Conservation (phyloP, 2,888 invertebrate species). For the Ectobius pallidus region DNA sequence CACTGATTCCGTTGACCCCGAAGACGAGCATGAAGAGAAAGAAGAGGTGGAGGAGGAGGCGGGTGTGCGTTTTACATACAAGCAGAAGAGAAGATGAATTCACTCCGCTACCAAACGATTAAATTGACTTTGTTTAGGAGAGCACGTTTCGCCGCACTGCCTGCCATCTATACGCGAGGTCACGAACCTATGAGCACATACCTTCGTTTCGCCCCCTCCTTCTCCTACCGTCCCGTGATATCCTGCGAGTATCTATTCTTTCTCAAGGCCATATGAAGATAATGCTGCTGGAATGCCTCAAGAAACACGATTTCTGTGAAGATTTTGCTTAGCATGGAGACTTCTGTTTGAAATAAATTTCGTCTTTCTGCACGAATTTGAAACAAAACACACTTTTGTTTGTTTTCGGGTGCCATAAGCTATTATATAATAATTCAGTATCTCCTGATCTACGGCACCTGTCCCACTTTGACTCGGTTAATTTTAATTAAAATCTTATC, state of each 20-base stretch:
- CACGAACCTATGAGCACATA: slow-evolving; percentile 5
- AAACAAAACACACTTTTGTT: no score
- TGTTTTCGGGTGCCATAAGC: no score
- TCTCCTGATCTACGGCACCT: no score
- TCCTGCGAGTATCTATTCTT: not conserved
- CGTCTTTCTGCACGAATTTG: no score
- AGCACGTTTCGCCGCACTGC: not conserved
- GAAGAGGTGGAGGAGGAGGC: not conserved
- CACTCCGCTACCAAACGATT: not conserved
- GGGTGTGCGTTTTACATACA: not conserved
- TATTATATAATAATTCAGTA: no score
- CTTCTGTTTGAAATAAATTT: no score
- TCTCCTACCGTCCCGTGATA: not conserved
- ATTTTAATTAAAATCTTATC: no score
- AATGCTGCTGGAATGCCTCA: not conserved
- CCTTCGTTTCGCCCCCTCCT: no score
- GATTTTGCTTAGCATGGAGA: no score
- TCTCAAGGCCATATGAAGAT: slow-evolving; percentile 22
- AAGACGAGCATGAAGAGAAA: slow-evolving; percentile 19
- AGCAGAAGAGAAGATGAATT: not conserved
- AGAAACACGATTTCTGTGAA: not conserved
- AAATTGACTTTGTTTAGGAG: not conserved
- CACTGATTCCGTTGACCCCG: slow-evolving; percentile 25
- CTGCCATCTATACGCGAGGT: slow-evolving; percentile 27
- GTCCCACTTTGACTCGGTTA: no score